Evolutionary conservation across 1,140 invertebrate genomes (phyloP).

Genomic region (Heliothis virescens): DNA sequence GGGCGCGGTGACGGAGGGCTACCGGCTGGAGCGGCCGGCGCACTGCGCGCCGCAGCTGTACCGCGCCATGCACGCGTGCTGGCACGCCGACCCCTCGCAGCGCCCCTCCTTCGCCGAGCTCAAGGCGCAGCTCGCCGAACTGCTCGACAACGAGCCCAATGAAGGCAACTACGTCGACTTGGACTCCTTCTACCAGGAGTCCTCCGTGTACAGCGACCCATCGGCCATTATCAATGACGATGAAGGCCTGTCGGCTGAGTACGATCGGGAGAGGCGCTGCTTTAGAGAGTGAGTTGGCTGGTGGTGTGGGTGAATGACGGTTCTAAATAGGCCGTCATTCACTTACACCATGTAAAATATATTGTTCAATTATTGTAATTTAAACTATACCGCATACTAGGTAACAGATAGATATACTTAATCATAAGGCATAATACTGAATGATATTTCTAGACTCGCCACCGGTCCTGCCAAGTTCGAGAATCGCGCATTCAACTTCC

Average conservation of each 20-base stretch:
- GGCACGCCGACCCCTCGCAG: conserved; percentile 91
- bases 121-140: conserved; percentile 89
- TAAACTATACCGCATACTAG: too few species aligned
- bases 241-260: conserved; percentile 82
- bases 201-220: conserved; percentile 87
- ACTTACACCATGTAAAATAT: not conserved
- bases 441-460: conserved; percentile 65
- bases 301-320: conserved; percentile 11
- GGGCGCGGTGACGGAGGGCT: conserved; percentile 91
- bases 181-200: conserved; percentile 91
- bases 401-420: too few species aligned
- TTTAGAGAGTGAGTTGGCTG: conserved; percentile 78
- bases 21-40: conserved; percentile 91
- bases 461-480: conserved; percentile 74
- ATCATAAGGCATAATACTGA: not conserved
- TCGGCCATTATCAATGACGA: conserved; percentile 84
- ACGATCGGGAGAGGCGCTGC: conserved; percentile 76
- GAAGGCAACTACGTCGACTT: conserved; percentile 92
- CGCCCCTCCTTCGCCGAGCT: conserved; percentile 90
- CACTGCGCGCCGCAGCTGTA: conserved; percentile 92
- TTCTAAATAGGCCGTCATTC: conserved; percentile 2
- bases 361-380: too few species aligned
- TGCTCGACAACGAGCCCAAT: conserved; percentile 90
- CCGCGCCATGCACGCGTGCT: conserved; percentile 91
- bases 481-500: conserved; percentile 75